These are phyloP conservation scores for Saguinus midas DNA, from an alignment of 2,113 vertebrate species.

Conservation along the genomic window DNA sequence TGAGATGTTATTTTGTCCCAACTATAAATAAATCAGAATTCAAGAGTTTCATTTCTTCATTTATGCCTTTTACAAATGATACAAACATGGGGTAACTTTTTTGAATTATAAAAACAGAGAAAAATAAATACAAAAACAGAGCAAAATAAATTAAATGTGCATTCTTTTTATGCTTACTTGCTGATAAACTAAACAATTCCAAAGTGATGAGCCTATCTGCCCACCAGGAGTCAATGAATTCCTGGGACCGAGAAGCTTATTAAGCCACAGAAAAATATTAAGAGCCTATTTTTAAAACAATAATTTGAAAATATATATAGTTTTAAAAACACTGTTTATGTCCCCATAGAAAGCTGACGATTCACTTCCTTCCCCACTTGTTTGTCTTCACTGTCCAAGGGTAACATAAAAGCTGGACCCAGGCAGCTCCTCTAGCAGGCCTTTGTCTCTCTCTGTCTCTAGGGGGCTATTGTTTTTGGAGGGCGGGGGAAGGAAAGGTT, in stretches of 20 bases:
- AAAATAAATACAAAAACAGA: constrained; percentile 1
- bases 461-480: not conserved
- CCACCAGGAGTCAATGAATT: not conserved
- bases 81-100: not conserved
- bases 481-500: not conserved
- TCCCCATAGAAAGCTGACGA: not conserved
- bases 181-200: constrained; percentile 7
- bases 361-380: not conserved
- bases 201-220: not conserved
- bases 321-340: not conserved
- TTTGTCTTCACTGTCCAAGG: not conserved
- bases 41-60: not conserved
- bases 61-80: not conserved
- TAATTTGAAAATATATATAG: not conserved
- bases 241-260: not conserved
- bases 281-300: not conserved
- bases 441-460: too few species aligned
- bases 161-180: not conserved
- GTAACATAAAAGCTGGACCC: rapidly evolving
- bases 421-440: not conserved
- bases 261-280: not conserved
- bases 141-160: not conserved
- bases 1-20: not conserved
- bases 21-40: constrained; percentile 10
- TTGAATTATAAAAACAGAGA: constrained; percentile 7